phyloP scores from a whole-genome alignment of 1,140 invertebrate species.

The Cataglyphis hispanica region DNA sequence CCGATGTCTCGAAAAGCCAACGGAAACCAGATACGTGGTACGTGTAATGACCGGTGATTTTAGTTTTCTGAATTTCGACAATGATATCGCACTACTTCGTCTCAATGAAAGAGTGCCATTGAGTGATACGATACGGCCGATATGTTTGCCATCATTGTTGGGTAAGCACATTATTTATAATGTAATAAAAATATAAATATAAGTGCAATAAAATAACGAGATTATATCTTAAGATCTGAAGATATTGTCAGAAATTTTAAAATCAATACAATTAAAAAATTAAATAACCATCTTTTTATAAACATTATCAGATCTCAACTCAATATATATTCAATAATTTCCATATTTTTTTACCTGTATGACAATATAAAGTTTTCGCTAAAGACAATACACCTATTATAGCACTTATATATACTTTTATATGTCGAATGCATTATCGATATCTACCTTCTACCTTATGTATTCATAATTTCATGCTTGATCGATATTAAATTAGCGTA shows the following conservation, averaged over 20 bases:
- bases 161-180: constrained; percentile 84
- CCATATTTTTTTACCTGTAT: background rate
- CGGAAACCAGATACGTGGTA: constrained; percentile 92
- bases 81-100: constrained; percentile 93
- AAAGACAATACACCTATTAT: background rate
- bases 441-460: background rate
- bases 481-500: background rate
- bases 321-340: background rate
- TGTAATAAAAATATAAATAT: background rate
- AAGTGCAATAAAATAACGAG: background rate
- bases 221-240: background rate
- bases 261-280: constrained; percentile 1
- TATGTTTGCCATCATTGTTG: constrained; percentile 91
- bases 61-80: constrained; percentile 93
- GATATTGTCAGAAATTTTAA: background rate
- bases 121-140: constrained; percentile 91
- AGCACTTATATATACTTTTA: background rate
- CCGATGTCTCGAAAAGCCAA: constrained; percentile 90
- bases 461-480: background rate
- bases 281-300: background rate
- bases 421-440: background rate
- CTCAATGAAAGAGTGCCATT: constrained; percentile 92
- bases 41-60: constrained; percentile 92
- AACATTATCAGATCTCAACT: background rate
- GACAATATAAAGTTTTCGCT: background rate